Evolutionary conservation across 1,140 invertebrate genomes (phyloP).

Genomic region (Chelonus insularis): DNA sequence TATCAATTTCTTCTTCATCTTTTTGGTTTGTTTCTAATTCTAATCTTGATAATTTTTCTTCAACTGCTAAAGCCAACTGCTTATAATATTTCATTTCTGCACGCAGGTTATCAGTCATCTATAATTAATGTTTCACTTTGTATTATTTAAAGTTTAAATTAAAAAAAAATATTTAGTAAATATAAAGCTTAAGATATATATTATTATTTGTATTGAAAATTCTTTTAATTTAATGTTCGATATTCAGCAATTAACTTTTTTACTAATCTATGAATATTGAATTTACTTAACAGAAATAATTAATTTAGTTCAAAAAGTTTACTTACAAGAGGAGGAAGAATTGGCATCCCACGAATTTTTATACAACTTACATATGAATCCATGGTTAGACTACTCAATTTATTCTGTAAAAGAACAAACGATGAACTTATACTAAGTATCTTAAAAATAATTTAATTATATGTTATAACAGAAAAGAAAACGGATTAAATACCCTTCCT

Average conservation of each 20-base stretch:
- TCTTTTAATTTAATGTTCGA: slow-evolving; percentile 6
- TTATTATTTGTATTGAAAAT: too few relatives aligned
- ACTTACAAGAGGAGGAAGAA: slow-evolving; percentile 67
- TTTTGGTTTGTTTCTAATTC: neutral
- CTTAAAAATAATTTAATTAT: too few relatives aligned
- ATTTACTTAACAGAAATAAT: too few relatives aligned
- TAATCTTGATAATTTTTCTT: slow-evolving; percentile 49
- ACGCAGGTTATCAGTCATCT: slow-evolving; percentile 65
- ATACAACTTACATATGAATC: slow-evolving; percentile 61
- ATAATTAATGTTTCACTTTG: too few relatives aligned
- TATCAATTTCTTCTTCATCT: neutral
- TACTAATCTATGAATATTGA: slow-evolving; percentile 27
- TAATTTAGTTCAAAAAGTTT: slow-evolving; percentile 35
- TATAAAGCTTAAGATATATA: too few relatives aligned
- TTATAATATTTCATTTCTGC: slow-evolving; percentile 69
- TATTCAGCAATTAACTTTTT: neutral
- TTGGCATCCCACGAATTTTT: slow-evolving; percentile 65
- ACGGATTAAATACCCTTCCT: too few relatives aligned
- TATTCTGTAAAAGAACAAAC: neutral
- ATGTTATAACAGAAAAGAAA: too few relatives aligned
- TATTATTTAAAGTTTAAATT: too few relatives aligned
- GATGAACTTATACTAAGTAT: too few relatives aligned
- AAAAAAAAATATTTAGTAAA: too few relatives aligned
- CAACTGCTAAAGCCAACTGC: slow-evolving; percentile 64
- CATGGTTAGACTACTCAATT: slow-evolving; percentile 5